These are phyloP conservation scores for Coturnix japonica DNA, from an alignment of 2,113 vertebrate genomes.

Conservation along the genomic window DNA sequence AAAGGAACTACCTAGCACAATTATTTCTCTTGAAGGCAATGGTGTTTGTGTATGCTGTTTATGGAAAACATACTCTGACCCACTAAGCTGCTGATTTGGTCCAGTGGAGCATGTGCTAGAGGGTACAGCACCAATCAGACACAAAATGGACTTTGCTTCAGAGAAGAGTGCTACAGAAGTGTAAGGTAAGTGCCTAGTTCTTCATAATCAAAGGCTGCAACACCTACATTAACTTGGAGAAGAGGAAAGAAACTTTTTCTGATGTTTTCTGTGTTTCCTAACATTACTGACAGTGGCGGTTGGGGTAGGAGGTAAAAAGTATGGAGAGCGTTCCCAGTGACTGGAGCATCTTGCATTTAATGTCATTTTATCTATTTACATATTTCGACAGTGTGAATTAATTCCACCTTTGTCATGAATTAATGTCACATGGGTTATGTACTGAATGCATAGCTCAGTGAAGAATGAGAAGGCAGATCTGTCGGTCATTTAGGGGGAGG, in stretches of 20 bases:
- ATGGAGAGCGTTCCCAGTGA: neutral
- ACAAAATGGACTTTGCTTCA: neutral
- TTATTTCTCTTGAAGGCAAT: neutral
- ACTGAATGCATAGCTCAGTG: neutral
- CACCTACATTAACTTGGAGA: neutral
- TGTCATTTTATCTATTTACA: neutral
- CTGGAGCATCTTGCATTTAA: neutral
- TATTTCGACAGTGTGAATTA: neutral
- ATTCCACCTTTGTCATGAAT: neutral
- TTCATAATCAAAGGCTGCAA: neutral
- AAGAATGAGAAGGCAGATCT: neutral
- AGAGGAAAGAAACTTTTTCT: neutral
- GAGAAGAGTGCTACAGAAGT: neutral
- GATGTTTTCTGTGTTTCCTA: neutral
- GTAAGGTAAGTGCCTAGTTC: neutral
- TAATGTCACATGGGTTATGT: neutral
- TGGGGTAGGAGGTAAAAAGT: neutral
- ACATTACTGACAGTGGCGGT: neutral
- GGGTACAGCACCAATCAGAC: neutral
- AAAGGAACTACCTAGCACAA: neutral
- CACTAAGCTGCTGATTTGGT: neutral
- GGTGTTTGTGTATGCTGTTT: neutral
- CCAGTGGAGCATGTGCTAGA: neutral
- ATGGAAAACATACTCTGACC: neutral
- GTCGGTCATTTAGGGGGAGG: neutral